Percentiles rank a stretch among this genome's conserved stretches.
Conservation (phyloP, 1,140 invertebrate species). For the Mylabris phalerata region DNA sequence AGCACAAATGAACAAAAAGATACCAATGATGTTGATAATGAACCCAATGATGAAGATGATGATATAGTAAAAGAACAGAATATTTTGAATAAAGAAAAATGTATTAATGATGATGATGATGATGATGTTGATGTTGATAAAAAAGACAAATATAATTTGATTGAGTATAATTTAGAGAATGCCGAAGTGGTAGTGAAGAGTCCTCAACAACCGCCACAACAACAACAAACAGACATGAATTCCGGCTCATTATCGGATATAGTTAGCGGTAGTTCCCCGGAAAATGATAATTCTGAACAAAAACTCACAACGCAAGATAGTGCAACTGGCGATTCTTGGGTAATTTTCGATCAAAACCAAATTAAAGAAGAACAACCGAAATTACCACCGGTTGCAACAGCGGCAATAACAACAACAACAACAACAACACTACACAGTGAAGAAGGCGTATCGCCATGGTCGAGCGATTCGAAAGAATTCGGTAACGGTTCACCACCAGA, state of each 20-base stretch:
- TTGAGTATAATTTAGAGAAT: constrained; percentile 43
- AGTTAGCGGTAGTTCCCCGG: constrained; percentile 52
- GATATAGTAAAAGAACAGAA: constrained; percentile 42
- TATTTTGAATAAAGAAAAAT: constrained; percentile 24
- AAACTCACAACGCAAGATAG: not conserved
- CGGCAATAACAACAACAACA: constrained; percentile 11
- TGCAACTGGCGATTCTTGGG: constrained; percentile 36
- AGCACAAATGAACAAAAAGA: constrained; percentile 19
- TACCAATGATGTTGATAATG: constrained; percentile 23
- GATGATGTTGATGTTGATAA: constrained; percentile 11
- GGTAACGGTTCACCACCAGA: constrained; percentile 43
- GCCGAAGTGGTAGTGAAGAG: constrained; percentile 24
- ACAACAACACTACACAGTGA: constrained; percentile 43
- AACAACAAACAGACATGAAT: constrained; percentile 38
- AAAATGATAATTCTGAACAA: constrained; percentile 45
- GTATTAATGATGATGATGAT: constrained; percentile 28
- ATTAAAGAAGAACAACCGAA: no score
- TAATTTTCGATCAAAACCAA: constrained; percentile 38
- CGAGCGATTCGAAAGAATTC: constrained; percentile 66
- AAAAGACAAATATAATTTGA: constrained; percentile 24
- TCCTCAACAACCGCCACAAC: constrained; percentile 20
- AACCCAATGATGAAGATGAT: constrained; percentile 10
- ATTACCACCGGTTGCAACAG: constrained; percentile 19
- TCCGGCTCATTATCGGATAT: constrained; percentile 54
- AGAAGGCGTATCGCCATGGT: constrained; percentile 63